Conservation (phyloP, 2,888 invertebrate species). For the Apantesis nais region DNA sequence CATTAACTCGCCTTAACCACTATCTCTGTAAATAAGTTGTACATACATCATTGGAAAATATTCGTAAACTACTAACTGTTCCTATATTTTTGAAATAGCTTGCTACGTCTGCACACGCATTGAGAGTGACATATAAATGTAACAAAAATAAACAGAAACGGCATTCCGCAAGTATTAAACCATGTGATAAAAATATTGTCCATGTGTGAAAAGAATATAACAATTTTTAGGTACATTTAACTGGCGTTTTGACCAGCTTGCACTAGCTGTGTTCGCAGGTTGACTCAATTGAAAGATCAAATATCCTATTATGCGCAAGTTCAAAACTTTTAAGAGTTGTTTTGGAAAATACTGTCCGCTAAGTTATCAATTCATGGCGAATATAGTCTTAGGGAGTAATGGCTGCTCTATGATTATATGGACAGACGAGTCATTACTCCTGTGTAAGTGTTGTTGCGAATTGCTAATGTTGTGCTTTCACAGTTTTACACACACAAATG, state of each 20-base stretch:
- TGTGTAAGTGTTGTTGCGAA: slow-evolving; percentile 84
- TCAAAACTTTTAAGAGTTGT: background rate
- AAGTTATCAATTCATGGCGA: slow-evolving; percentile 40
- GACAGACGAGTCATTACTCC: slow-evolving; percentile 85
- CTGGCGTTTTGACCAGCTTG: background rate
- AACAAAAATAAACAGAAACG: no score
- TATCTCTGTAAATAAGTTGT: background rate
- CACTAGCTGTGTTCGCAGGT: background rate
- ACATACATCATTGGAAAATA: background rate
- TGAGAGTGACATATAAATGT: background rate
- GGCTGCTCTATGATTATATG: slow-evolving; percentile 85
- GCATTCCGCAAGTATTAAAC: background rate
- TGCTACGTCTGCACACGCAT: background rate
- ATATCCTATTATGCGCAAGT: background rate
- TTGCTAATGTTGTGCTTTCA: slow-evolving; percentile 80
- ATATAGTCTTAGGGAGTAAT: slow-evolving; percentile 74
- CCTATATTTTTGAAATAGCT: no score
- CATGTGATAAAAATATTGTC: background rate
- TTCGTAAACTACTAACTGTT: background rate
- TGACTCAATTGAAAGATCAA: background rate
- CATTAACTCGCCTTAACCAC: no score
- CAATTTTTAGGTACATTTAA: background rate
- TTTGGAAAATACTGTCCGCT: background rate
- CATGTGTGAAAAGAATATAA: background rate
- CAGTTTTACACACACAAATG: slow-evolving; percentile 81